Conservation (phyloP, 2,888 invertebrate species). For the Diaphora mendica region DNA sequence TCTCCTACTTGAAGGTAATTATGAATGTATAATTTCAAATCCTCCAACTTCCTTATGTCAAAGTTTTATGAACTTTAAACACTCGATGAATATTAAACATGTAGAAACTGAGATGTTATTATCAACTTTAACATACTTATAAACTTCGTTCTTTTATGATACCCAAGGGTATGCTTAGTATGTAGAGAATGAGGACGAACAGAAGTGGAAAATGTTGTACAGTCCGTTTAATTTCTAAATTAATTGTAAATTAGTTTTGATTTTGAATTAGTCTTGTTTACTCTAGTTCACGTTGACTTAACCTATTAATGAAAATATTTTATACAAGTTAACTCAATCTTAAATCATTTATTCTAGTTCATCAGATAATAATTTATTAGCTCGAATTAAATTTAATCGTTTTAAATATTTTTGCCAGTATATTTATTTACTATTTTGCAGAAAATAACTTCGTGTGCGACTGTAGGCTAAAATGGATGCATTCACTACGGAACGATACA, state of each 20-base stretch:
- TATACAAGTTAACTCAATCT: background rate
- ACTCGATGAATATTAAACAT: conserved; percentile 78
- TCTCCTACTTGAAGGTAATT: conserved; percentile 91
- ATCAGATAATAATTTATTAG: background rate
- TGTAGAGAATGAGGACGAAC: conserved; percentile 50
- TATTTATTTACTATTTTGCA: conserved; percentile 78
- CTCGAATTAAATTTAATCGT: background rate
- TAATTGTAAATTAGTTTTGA: conserved; percentile 50
- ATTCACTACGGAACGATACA: conserved; percentile 90
- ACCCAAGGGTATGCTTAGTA: conserved; percentile 71
- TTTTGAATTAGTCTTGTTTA: conserved; percentile 28
- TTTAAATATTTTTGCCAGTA: background rate
- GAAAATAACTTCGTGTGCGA: conserved; percentile 94
- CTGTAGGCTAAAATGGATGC: conserved; percentile 93
- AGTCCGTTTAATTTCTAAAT: conserved; percentile 54
- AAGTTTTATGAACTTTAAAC: conserved; percentile 74
- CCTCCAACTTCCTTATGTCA: conserved; percentile 61
- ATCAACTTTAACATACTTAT: conserved; percentile 74
- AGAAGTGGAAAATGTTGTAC: conserved; percentile 62
- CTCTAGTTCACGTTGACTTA: background rate
- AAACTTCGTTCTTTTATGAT: conserved; percentile 77
- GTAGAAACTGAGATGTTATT: conserved; percentile 71
- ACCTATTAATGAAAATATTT: background rate
- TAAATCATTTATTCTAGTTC: background rate
- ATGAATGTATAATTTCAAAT: conserved; percentile 77